These are phyloP conservation scores for Nannoperca obscura DNA, from an alignment of 2,797 vertebrate genomes.

Conservation along the genomic window DNA sequence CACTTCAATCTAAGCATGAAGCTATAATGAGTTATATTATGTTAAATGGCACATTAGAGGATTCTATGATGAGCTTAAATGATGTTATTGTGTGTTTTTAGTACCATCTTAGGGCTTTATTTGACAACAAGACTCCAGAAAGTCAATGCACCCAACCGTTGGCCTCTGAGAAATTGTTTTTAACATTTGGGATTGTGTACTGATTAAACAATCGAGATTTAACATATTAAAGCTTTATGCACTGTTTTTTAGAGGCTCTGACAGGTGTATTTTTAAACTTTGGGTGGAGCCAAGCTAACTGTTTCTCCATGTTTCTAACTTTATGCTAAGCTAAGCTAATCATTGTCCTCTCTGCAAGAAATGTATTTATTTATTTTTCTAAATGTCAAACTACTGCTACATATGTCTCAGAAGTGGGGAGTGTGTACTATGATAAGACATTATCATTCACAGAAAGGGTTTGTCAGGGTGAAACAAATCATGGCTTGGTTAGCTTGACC, in stretches of 20 bases:
- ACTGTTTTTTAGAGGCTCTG: not conserved
- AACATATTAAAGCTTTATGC: not conserved
- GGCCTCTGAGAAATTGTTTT: too few species aligned
- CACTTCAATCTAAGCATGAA: slow-evolving; percentile 49
- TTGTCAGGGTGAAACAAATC: not conserved
- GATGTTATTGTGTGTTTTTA: slow-evolving; percentile 27
- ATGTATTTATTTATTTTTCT: too few species aligned
- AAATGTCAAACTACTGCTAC: too few species aligned
- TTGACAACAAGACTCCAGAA: not conserved
- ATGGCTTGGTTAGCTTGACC: not conserved
- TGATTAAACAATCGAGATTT: not conserved
- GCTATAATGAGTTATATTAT: slow-evolving; percentile 50
- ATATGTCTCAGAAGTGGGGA: too few species aligned
- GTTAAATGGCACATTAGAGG: slow-evolving; percentile 47
- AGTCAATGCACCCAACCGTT: not conserved
- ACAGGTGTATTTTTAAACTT: not conserved
- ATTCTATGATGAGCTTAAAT: slow-evolving; percentile 34
- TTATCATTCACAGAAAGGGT: not conserved
- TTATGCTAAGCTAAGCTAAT: not conserved
- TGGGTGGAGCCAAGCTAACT: not conserved
- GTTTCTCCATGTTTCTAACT: not conserved
- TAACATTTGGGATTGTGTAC: too few species aligned
- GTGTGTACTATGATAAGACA: too few species aligned
- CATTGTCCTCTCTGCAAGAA: too few species aligned
- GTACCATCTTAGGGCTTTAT: not conserved